Evolutionary conservation across 2,888 invertebrate species (phyloP), one percentile per base, ranked within the genome.

Genomic region (Latrodectus elegans): DNA sequence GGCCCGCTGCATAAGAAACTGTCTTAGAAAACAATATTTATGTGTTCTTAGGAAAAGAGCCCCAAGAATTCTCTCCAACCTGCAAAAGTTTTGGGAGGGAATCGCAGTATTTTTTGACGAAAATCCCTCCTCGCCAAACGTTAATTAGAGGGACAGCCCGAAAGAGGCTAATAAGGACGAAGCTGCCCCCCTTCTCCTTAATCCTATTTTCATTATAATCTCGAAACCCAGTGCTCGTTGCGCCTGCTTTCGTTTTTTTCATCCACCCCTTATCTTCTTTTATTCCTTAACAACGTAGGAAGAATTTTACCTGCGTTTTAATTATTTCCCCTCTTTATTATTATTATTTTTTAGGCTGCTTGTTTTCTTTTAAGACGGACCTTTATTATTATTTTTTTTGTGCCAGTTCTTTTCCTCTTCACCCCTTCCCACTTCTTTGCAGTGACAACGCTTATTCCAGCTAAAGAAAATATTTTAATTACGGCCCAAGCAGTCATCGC

Each of bases 391-490:
- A 4, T 55, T 55, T 55, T 55, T 55, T 55, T 38, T 4, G 4
- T 38, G 1, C 12, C 4, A 15, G 55, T 55, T 55, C 14, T 55
- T 55, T 8, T 55, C 55, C 4, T 10, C 12, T 0, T 8, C 15
- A 14, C 55, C 12, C 15, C 4, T 0, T 9, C 15, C 55, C 12
- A 2, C 55, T 4, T 55, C 55, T 4, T 55, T 38, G 15, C n/a
- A 14, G 8, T 71, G 79, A 51, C 80, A 72, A 64, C 64, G 72
- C 72, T 80, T 72, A 72, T 51, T 26, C 14, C 15, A 14, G n/a
- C 11, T 14, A n/a, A 60, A 60, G 53, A 72, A 80, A 80, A 71
- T 80, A 80, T 80, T 80, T 80, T 80, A 80, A 80, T 80, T 80
- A 80, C 71, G 60, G 72, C 53, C 38, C 53, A 22, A 26, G 53